Evolutionary conservation across 2,888 invertebrate species (phyloP), one percentile per base, ranked within the genome.

Genomic region (Apantesis nais): DNA sequence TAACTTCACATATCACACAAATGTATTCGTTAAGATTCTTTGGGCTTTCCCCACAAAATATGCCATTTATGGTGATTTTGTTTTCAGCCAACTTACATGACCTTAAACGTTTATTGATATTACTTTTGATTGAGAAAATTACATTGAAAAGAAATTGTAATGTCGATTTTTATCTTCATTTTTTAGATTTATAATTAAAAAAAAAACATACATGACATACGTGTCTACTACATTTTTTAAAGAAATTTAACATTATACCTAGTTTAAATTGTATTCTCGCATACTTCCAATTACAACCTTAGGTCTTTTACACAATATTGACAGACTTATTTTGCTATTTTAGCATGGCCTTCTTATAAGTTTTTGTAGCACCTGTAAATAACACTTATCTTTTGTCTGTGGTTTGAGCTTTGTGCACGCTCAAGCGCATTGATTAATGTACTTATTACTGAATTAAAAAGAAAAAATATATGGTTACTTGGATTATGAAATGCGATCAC

Each of bases 21-120:
- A 87, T 87, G 85, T 84, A 83, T 82, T 88, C 81, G 85, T 88
- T 86, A 86, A 85, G 77, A 88, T 88, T 86, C 82, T 86, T 88
- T 83, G 89, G 88, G 86, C 85, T 89, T 90, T 88, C 86, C 86
- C 81, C 74, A 78, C 80, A 78, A 82, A 72, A 78, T 62, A 66
- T 62, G 58, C 34, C 70, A 72, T 55, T 65, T 70, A n/a, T 44
- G 16, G 37, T 76, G 71, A 69, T 75, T 74, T 48, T 71, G 39
- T 66, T 29, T 29, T 60, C 19, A 58, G 25, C 22, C 5, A 41
- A 66, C n/a, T 14, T 19, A 66, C 39, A 1, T 66, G 11, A 29
- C 11, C 14, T 29, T 31, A 14, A 58, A 22, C 7, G 7, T 25
- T 25, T 55, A 55, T 55, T 12, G 55, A 14, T 25, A 25, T 25